Conservation (phyloP, 2,888 invertebrate genomes). For the Phanerotoma sp. region DNA sequence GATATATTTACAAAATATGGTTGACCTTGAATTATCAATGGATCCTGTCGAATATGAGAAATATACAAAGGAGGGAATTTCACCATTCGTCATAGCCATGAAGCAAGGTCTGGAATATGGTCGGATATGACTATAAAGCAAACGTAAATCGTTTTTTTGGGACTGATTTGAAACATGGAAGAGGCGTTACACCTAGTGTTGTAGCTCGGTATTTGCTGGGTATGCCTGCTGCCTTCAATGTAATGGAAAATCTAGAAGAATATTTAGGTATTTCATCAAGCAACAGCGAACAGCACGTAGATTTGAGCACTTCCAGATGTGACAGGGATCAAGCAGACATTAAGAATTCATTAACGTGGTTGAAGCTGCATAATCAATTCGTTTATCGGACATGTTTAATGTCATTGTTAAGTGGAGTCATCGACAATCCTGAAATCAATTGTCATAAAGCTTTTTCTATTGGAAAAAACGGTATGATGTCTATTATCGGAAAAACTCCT, state of each 20-base stretch:
- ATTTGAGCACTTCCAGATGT: constrained; percentile 48
- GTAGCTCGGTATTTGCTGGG: constrained; percentile 29
- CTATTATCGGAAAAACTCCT: constrained; percentile 38
- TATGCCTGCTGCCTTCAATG: constrained; percentile 42
- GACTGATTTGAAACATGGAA: constrained; percentile 34
- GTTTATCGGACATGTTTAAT: constrained; percentile 28
- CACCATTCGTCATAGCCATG: constrained; percentile 24
- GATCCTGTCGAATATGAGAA: constrained; percentile 12
- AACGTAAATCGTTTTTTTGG: constrained; percentile 31
- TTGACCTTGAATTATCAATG: constrained; percentile 18
- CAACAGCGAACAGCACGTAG: constrained; percentile 50
- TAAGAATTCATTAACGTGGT: constrained; percentile 44
- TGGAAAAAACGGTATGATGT: constrained; percentile 35
- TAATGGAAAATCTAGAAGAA: constrained; percentile 44
- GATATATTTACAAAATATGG: constrained; percentile 38
- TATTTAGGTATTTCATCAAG: constrained; percentile 44
- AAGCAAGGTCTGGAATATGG: constrained; percentile 28
- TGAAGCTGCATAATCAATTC: constrained; percentile 46
- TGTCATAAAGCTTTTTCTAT: constrained; percentile 42
- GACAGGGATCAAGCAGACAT: constrained; percentile 42
- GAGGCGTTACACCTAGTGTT: constrained; percentile 15
- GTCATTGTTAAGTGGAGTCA: constrained; percentile 33
- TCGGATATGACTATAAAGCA: constrained; percentile 27
- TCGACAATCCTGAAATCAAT: constrained; percentile 35
- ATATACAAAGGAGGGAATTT: constrained; percentile 27